These are phyloP conservation scores for Leptogaster cylindrica DNA, from an alignment of 2,888 invertebrate genomes.

Conservation along the genomic window DNA sequence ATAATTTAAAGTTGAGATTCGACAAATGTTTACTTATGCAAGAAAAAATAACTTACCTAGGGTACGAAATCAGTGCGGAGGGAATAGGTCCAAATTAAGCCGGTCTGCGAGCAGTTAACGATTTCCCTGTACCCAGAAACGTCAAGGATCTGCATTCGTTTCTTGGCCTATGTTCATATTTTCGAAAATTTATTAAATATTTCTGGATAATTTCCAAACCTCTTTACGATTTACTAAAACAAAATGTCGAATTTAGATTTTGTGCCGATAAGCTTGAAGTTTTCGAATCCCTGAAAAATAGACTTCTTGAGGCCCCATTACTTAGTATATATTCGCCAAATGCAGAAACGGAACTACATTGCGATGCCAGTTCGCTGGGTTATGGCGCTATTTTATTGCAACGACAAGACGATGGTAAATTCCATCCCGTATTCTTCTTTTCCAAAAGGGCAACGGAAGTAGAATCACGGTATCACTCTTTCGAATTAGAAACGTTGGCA, in stretches of 20 bases:
- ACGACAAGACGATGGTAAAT: slow-evolving; percentile 48
- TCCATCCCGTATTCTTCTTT: slow-evolving; percentile 54
- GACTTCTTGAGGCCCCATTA: slow-evolving; percentile 48
- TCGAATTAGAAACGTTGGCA: slow-evolving; percentile 52
- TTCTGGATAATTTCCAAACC: slow-evolving; percentile 50
- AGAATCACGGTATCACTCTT: slow-evolving; percentile 52
- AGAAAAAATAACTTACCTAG: slow-evolving; percentile 28
- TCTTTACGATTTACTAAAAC: slow-evolving; percentile 50
- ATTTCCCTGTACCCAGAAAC: slow-evolving; percentile 46
- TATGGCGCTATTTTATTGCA: slow-evolving; percentile 53
- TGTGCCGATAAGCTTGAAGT: slow-evolving; percentile 33
- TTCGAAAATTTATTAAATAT: slow-evolving; percentile 51
- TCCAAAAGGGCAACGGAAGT: slow-evolving; percentile 50
- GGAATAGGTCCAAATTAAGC: slow-evolving; percentile 40
- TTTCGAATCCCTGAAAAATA: slow-evolving; percentile 35
- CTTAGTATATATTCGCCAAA: slow-evolving; percentile 53
- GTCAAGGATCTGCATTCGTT: slow-evolving; percentile 48
- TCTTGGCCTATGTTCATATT: too few relatives aligned
- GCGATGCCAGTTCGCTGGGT: slow-evolving; percentile 52
- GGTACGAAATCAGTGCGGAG: slow-evolving; percentile 22
- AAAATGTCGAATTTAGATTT: slow-evolving; percentile 35
- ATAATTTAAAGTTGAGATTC: not conserved
- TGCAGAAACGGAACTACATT: slow-evolving; percentile 52
- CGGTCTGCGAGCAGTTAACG: slow-evolving; percentile 35
- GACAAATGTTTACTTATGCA: slow-evolving; percentile 45